These are phyloP conservation scores for Micrasema minimum DNA, from an alignment of 1,140 invertebrate genomes.

Conservation along the genomic window DNA sequence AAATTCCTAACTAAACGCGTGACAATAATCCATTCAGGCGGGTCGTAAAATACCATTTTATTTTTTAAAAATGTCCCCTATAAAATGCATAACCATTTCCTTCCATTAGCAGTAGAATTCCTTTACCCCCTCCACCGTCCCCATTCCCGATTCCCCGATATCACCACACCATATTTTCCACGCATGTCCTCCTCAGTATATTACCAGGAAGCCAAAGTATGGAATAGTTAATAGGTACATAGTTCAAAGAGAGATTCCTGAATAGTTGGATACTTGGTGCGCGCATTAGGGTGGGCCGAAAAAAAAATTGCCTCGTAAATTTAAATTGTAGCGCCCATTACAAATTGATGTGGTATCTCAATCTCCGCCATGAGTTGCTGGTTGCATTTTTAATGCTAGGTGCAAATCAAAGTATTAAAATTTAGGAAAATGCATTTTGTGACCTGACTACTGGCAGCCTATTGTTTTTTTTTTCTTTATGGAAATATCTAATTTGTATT, in stretches of 20 bases:
- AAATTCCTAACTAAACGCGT: conserved; percentile 9
- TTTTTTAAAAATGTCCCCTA: conserved; percentile 17
- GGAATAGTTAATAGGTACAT: conserved; percentile 24
- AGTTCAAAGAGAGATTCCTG: conserved; percentile 26
- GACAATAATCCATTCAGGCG: conserved; percentile 22
- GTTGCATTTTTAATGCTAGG: too few relatives aligned
- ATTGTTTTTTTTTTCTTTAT: too few relatives aligned
- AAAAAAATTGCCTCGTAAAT: too few relatives aligned
- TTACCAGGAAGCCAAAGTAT: not conserved
- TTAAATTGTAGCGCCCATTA: too few relatives aligned
- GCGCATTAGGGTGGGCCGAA: conserved; percentile 2
- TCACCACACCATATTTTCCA: conserved; percentile 8
- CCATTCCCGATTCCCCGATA: too few relatives aligned
- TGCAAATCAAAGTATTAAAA: too few relatives aligned
- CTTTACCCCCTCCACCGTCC: not conserved
- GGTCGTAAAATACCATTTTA: conserved; percentile 12
- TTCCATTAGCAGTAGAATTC: conserved; percentile 19
- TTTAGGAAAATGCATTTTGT: too few relatives aligned
- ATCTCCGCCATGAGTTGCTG: too few relatives aligned
- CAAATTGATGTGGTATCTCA: too few relatives aligned
- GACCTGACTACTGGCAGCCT: too few relatives aligned
- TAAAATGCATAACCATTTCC: conserved; percentile 26
- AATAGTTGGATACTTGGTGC: conserved; percentile 8
- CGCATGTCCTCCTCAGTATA: conserved; percentile 25
- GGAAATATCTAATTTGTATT: too few relatives aligned